Evolutionary conservation across 2,113 vertebrate species (phyloP).

Genomic region (Hypomesus transpacificus): DNA sequence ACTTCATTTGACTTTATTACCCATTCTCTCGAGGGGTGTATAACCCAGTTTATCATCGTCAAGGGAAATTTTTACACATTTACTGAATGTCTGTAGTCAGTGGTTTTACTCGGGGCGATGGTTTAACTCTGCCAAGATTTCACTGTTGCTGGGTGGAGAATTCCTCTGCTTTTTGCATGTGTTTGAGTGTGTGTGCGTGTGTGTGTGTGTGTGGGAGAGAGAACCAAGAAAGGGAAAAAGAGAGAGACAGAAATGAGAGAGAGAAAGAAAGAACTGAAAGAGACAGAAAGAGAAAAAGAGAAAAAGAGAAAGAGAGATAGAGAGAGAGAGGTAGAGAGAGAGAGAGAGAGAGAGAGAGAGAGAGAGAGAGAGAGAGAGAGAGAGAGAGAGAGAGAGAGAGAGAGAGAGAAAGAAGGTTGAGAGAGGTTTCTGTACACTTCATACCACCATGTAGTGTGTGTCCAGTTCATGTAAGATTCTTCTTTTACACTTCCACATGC

Average conservation of each 20-base stretch:
- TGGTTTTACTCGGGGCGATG: constrained; percentile 41
- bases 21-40: constrained; percentile 50
- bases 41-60: constrained; percentile 52
- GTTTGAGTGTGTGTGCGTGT: not conserved
- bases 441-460: too few relatives aligned
- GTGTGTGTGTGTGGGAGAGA: not conserved
- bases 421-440: too few relatives aligned
- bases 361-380: not conserved
- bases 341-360: not conserved
- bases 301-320: not conserved
- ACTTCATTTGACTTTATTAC: constrained; percentile 63
- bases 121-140: constrained; percentile 44
- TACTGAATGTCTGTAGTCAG: constrained; percentile 50
- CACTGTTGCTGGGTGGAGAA: constrained; percentile 47
- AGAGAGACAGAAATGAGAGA: not conserved
- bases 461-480: too few relatives aligned
- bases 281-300: constrained; percentile 8
- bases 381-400: constrained; percentile 13
- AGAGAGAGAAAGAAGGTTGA: not conserved
- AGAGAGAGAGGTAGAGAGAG: too few relatives aligned
- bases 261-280: not conserved
- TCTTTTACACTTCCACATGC: too few relatives aligned
- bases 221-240: too few relatives aligned
- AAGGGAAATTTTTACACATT: constrained; percentile 47
- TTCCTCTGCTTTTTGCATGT: not conserved